phyloP scores from a whole-genome alignment of 2,113 vertebrate species.

The Sardina pilchardus region DNA sequence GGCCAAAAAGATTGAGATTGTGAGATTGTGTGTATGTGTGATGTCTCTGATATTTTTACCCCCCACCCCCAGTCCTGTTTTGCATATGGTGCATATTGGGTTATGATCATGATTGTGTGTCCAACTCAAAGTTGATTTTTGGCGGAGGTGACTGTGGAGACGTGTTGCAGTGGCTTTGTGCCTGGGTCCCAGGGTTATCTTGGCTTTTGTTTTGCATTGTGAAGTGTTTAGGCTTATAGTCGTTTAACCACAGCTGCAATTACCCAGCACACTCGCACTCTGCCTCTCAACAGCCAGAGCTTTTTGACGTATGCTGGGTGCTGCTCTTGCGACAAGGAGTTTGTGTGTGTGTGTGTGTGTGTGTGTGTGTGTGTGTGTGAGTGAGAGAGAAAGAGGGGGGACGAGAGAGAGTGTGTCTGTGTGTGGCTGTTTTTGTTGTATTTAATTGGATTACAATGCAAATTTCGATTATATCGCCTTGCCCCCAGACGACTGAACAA shows the following conservation, averaged over 20 bases:
- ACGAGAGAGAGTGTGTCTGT: conserved; percentile 35
- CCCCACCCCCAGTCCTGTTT: not conserved
- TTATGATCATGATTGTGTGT: not conserved
- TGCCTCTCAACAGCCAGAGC: conserved; percentile 5
- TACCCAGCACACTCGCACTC: not conserved
- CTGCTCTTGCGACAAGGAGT: conserved; percentile 4
- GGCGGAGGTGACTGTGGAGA: not conserved
- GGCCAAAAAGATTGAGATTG: not conserved
- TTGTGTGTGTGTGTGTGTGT: conserved; percentile 30
- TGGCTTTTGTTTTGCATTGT: not conserved
- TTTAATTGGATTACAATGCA: conserved; percentile 69
- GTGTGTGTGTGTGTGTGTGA: not conserved
- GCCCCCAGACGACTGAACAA: conserved; percentile 67
- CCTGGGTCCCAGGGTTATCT: not conserved
- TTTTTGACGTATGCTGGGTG: conserved; percentile 8
- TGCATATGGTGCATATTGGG: not conserved
- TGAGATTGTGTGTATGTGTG: not conserved
- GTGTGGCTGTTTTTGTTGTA: conserved; percentile 59
- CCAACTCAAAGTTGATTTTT: conserved; percentile 7
- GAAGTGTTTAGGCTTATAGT: conserved; percentile 29
- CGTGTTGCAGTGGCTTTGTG: not conserved
- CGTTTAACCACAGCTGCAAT: conserved; percentile 18
- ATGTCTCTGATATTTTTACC: not conserved
- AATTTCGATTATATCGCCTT: conserved; percentile 64
- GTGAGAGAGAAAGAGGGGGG: conserved; percentile 32